Conservation (phyloP, 1,140 invertebrate species). For the Adoxophyes honmai region DNA sequence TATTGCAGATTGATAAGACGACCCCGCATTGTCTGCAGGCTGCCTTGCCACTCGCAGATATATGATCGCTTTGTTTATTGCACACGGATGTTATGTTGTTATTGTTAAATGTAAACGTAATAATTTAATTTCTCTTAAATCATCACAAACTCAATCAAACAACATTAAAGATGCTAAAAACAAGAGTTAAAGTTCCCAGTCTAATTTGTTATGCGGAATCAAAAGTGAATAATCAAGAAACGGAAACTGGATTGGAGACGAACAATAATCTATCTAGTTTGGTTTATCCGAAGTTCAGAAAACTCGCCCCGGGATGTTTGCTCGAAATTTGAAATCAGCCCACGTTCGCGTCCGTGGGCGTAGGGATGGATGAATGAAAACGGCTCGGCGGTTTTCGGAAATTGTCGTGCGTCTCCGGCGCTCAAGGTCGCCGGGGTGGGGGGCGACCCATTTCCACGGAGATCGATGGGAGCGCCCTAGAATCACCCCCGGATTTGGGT, state of each 20-base stretch:
- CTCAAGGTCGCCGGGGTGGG: conserved; percentile 48
- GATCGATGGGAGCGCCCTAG: conserved; percentile 65
- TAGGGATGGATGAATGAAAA: conserved; percentile 45
- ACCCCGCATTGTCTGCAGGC: conserved; percentile 45
- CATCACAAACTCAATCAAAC: neutral
- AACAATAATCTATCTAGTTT: conserved; percentile 5
- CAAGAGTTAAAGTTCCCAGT: neutral
- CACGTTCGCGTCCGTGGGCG: conserved; percentile 13
- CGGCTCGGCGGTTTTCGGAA: conserved; percentile 43
- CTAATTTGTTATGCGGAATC: neutral
- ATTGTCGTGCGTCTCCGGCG: conserved; percentile 34
- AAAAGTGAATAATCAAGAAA: neutral
- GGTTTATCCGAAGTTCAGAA: conserved; percentile 8
- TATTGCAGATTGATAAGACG: conserved; percentile 43
- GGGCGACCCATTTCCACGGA: conserved; percentile 56
- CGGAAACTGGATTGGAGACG: neutral
- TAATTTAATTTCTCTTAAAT: conserved; percentile 11
- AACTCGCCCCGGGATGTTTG: conserved; percentile 11
- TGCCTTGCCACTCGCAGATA: conserved; percentile 13
- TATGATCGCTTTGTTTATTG: conserved; percentile 12
- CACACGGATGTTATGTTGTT: conserved; percentile 10
- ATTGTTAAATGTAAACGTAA: conserved; percentile 8
- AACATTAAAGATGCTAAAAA: neutral
- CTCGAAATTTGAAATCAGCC: conserved; percentile 16
- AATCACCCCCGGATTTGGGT: conserved; percentile 46